Conservation (phyloP, 2,888 invertebrate species). For the Dryococelus australis region DNA sequence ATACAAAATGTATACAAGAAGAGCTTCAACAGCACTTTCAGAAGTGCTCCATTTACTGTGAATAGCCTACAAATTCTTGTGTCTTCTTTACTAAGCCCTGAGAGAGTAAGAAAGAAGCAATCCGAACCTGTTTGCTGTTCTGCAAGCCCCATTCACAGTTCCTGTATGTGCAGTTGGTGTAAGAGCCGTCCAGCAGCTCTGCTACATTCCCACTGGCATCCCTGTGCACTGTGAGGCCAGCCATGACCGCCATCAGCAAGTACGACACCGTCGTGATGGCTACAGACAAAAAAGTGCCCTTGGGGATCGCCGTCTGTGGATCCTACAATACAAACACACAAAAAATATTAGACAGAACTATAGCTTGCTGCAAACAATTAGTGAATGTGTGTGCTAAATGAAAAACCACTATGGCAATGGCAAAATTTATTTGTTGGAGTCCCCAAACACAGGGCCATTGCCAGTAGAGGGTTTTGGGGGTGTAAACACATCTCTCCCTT, state of each 20-base stretch:
- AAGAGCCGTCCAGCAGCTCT: slow-evolving; percentile 65
- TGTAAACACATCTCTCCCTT: too few species aligned
- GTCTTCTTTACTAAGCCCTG: too few species aligned
- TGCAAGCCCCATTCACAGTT: slow-evolving; percentile 75
- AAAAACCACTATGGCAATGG: too few species aligned
- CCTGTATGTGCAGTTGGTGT: slow-evolving; percentile 63
- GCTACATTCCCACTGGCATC: slow-evolving; percentile 78
- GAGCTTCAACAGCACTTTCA: too few species aligned
- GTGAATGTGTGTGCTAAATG: too few species aligned
- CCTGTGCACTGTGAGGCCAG: slow-evolving; percentile 77
- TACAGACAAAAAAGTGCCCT: slow-evolving; percentile 93
- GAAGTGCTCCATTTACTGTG: too few species aligned
- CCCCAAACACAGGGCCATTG: too few species aligned
- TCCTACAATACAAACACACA: slow-evolving; percentile 66
- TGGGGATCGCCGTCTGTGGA: slow-evolving; percentile 86
- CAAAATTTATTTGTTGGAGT: too few species aligned
- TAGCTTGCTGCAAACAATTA: too few species aligned
- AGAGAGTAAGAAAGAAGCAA: not conserved
- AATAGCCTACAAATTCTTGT: too few species aligned
- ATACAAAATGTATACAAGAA: too few species aligned
- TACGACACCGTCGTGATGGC: slow-evolving; percentile 87
- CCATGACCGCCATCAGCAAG: slow-evolving; percentile 80
- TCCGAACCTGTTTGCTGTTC: slow-evolving; percentile 78
- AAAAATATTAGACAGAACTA: not conserved
- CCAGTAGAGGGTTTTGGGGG: too few species aligned